Evolutionary conservation across 2,888 invertebrate genomes (phyloP), one percentile per base, ranked within the genome.

Genomic region (Ischnura elegans): DNA sequence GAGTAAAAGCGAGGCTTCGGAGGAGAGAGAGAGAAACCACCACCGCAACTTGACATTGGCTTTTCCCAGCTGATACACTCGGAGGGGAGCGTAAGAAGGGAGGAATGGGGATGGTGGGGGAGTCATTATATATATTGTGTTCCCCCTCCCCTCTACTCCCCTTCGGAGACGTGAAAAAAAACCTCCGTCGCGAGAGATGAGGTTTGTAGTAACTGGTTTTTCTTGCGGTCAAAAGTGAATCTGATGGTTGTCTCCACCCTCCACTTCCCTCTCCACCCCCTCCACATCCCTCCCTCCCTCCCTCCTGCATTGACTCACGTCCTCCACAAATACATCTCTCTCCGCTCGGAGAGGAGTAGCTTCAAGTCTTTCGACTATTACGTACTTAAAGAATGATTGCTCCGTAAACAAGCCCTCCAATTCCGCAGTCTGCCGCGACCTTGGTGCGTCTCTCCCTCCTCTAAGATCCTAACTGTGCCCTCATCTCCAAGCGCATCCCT

Each of bases 11-110:
- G n/a, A 47, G 47, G 47, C 5, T 47, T 47, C 13, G 66, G 5
- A 6, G 36, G 76, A 36, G 76, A 76, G 25, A n/a, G 4, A 36
- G 76, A 10, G 36, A n/a, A n/a, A n/a, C 13, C 76, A 76, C n/a
- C 29, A 76, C 76, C 76, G 76, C 76, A 76, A 76, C 76, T 76
- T 76, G 76, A 76, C 76, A 76, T 76, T 76, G 76, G 76, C 61
- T 76, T 76, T 76, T 36, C 76, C 76, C 76, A 76, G 76, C 76
- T 76, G 76, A 36, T 36, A 29, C 36, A 36, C n/a, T 6, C n/a
- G 29, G 66, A 3, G 66, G 25, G 76, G 76, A 36, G 76, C 8
- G 21, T 2, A 0, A 0, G 25, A 25, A n/a, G 25, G 61, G 0
- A 21, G 61, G 61, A n/a, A 5, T 2, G 76, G 36, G 76, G 36